phyloP scores from a whole-genome alignment of 1,140 invertebrate species.

The Pygmarrhopalites habei region DNA sequence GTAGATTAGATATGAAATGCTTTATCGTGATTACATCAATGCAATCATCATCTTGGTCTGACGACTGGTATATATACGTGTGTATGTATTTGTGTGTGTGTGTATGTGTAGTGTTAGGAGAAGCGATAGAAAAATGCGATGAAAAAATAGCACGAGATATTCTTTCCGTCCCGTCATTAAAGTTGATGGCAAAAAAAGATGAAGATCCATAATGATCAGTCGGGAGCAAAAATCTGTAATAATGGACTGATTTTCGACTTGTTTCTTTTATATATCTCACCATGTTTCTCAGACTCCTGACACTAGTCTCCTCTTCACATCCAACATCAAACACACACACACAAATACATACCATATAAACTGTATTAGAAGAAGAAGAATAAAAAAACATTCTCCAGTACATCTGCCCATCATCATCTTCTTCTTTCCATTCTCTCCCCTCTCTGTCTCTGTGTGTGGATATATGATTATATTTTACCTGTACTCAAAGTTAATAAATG shows the following conservation, averaged over 20 bases:
- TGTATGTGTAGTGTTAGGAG: background rate
- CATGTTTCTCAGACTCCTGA: background rate
- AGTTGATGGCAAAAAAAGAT: conserved; percentile 30
- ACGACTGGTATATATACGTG: background rate
- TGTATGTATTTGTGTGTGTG: background rate
- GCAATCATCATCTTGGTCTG: conserved; percentile 8
- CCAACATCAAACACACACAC: background rate
- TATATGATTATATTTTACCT: background rate
- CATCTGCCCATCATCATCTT: no score
- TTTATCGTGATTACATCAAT: conserved; percentile 22
- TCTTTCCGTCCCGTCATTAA: conserved; percentile 28
- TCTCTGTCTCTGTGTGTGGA: no score
- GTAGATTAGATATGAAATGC: background rate
- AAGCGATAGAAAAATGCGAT: conserved; percentile 14
- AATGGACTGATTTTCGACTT: conserved; percentile 26
- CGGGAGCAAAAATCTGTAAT: conserved; percentile 31
- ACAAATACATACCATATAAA: background rate
- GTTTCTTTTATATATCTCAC: conserved; percentile 13
- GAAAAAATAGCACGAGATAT: conserved; percentile 31
- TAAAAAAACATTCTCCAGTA: no score
- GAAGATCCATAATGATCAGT: conserved; percentile 32
- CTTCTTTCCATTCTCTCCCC: no score
- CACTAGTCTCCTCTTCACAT: no score
- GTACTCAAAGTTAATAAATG: background rate
- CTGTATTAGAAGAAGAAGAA: background rate